These are phyloP conservation scores for Cromileptes altivelis DNA, from an alignment of 2,113 vertebrate species.

Conservation along the genomic window DNA sequence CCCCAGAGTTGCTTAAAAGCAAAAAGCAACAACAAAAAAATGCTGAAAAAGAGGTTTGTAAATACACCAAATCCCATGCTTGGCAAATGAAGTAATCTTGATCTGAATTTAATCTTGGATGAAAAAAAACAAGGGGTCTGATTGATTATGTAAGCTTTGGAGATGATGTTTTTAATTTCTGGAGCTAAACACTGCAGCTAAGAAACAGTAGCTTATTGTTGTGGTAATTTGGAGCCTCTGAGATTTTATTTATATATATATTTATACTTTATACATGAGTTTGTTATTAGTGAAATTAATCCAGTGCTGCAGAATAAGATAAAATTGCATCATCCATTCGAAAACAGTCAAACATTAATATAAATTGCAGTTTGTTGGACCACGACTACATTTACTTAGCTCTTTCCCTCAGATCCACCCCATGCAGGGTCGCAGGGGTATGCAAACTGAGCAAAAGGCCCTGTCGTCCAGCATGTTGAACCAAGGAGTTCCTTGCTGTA, in stretches of 20 bases:
- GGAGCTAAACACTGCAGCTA: constrained; percentile 3
- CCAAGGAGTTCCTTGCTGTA: too few species aligned
- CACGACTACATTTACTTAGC: neutral
- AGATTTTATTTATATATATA: neutral
- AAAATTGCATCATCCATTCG: neutral
- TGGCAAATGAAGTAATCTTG: constrained; percentile 20
- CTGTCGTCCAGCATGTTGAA: too few species aligned
- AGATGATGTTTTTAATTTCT: constrained; percentile 33
- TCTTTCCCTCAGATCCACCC: neutral
- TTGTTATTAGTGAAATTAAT: constrained; percentile 17
- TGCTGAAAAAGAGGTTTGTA: constrained; percentile 16
- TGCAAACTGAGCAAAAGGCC: neutral
- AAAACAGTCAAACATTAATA: neutral
- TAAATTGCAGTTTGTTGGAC: neutral
- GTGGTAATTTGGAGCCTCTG: neutral
- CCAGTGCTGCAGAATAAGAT: neutral
- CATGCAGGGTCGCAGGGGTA: neutral
- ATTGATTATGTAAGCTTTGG: constrained; percentile 26
- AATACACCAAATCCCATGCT: constrained; percentile 28
- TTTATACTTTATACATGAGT: neutral
- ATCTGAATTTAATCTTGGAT: constrained; percentile 37
- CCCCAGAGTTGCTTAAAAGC: constrained; percentile 6
- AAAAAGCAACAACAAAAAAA: neutral
- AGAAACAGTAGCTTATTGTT: constrained; percentile 5
- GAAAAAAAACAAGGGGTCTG: constrained; percentile 13